Evolutionary conservation across 2,797 vertebrate species (phyloP), one percentile per base, ranked within the genome.

Genomic region (Halcyon smyrnensis): DNA sequence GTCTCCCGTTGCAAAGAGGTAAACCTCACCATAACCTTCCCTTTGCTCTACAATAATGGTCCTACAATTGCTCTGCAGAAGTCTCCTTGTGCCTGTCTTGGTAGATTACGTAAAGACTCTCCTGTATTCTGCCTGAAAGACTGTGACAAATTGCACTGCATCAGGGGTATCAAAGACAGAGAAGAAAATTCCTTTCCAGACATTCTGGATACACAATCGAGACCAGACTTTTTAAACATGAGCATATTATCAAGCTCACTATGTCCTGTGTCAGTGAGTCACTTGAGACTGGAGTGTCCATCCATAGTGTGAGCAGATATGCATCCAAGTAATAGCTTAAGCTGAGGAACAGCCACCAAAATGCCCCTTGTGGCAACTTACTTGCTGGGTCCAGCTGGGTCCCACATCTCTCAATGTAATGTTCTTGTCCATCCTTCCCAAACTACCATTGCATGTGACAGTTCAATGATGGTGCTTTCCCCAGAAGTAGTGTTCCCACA

Each of bases 11-110:
- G 65, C 45, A 85, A 74, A 80, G 59, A 75, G 32, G 65, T 34
- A 92, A 91, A 87, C 36, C 37, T 87, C 62, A 54, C 50, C 46
- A 53, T 62, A 91, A 78, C 67, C 60, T 80, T 85, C n/a, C 15
- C 32, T 90, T 90, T 74, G 32, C 78, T 89, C 70, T 85, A 50
- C 57, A 80, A 34, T 57, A 82, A 53, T 18, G 32, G 5, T 77
- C 34, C 54, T 74, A 25, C 87, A 90, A 60, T 57, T 87, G 57
- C 59, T 77, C 64, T 74, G 57, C 53, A 84, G 50, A 77, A 89
- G 54, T 39, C 21, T 81, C 53, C 53, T 51, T 91, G 37, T 0
- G 4, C 41, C 71, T 94, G 71, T 87, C 90, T 71, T 83, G 57
- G 85, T 71, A 71, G 62, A 71, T 95, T 86, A 65, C 43, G 48